Evolutionary conservation across 2,113 vertebrate genomes (phyloP).

Genomic region (Piprites chloris): DNA sequence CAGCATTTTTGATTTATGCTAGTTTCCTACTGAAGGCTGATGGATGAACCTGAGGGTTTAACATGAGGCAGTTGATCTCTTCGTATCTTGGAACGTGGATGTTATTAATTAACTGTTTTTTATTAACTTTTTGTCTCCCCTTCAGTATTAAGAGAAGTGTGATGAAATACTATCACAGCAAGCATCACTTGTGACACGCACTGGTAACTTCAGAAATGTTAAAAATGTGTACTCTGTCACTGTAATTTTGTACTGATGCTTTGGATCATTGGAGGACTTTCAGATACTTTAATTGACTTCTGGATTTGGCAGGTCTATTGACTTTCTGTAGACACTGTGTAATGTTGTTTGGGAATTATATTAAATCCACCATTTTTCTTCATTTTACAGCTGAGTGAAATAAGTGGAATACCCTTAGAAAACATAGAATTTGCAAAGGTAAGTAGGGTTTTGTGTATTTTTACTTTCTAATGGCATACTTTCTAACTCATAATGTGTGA

Average conservation of each 20-base stretch:
- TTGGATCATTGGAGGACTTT: not conserved
- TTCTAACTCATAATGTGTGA: too few relatives aligned
- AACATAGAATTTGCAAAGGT: constrained; percentile 98
- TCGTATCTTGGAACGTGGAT: not conserved
- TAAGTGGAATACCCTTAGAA: constrained; percentile 88
- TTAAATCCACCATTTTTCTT: not conserved
- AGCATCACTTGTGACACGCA: not conserved
- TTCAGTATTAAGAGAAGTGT: not conserved
- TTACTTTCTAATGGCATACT: not conserved
- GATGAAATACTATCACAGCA: not conserved
- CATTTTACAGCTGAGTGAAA: constrained; percentile 85
- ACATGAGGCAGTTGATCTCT: not conserved
- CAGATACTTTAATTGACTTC: not conserved
- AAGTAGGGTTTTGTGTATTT: not conserved
- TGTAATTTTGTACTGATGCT: not conserved
- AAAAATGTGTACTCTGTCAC: not conserved
- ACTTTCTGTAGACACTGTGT: not conserved
- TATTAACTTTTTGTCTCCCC: not conserved
- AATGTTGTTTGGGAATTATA: not conserved
- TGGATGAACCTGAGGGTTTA: not conserved
- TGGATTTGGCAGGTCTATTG: not conserved
- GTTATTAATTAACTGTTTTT: not conserved
- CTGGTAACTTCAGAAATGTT: not conserved
- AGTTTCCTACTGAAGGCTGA: not conserved
- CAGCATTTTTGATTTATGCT: not conserved